Evolutionary conservation across 2,797 vertebrate species (phyloP).

Genomic region (Mormyrops boulengeri): DNA sequence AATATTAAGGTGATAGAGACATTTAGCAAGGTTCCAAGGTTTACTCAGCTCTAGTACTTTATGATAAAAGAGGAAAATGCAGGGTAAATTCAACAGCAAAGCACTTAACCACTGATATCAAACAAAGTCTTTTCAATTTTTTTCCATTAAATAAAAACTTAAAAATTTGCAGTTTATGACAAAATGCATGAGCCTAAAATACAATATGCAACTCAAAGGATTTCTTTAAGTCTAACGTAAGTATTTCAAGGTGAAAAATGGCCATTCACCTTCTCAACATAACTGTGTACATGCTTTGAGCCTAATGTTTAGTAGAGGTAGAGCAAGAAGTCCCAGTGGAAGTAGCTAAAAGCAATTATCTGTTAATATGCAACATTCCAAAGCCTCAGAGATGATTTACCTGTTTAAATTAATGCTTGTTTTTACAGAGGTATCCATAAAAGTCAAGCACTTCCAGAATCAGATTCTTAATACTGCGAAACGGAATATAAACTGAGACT

Average conservation of each 20-base stretch:
- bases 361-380: background rate
- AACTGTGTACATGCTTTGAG: background rate
- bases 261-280: background rate
- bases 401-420: constrained; percentile 3
- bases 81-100: background rate
- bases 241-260: background rate
- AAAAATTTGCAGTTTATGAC: background rate
- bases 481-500: background rate
- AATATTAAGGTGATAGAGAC: background rate
- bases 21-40: background rate
- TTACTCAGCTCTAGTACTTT: background rate
- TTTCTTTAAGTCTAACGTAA: background rate
- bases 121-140: background rate
- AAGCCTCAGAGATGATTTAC: background rate
- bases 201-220: background rate
- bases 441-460: background rate
- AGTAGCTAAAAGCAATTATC: background rate
- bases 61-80: background rate
- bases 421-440: background rate
- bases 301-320: background rate
- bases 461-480: background rate
- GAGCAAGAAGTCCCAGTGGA: background rate
- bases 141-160: constrained; percentile 5
- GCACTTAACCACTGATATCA: constrained; percentile 2
- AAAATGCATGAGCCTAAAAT: background rate